Base-by-base conservation (phyloP, 2,113 vertebrate genomes). In the Chlorodrepanis virens region DNA sequence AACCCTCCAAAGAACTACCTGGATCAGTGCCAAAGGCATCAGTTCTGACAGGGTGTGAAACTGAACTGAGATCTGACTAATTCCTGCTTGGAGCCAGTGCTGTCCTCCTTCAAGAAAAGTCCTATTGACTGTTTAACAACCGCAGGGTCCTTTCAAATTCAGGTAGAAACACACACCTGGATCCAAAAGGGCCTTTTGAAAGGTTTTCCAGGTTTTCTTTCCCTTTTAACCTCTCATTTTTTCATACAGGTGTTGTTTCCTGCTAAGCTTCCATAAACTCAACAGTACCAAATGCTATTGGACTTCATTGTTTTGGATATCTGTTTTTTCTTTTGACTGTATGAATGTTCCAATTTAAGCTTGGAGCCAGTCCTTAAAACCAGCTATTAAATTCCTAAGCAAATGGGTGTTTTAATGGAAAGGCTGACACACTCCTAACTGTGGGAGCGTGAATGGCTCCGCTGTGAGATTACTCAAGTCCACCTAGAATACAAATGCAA, bases 401-500 rank as follows among this genome's bases (percentile, higher is more conserved):
- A 88, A 93, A 95, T 80, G 79, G 37, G 49, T 67, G 59, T 78
- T 91, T 64, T 63, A 90, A 87, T 71, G 67, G 79, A 49, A 89
- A 91, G 76, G 72, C 40, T 71, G 90, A 95, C 81, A 74, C 45
- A 64, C 17, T 56, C 81, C 81, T 93, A 76, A 94, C 71, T 88
- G 54, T 64, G 72, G 52, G 60, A 95, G 79, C 14, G 8, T 72
- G 88, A 90, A 78, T 82, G 78, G 45, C 85, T 84, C 67, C 83
- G 92, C 88, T 69, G 54, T 27, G 80, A 85, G 76, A 94, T 90
- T 87, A 87, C 95, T 91, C 83, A 70, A 91, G 54, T 54, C 88
- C 93, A 94, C 2, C 10, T n/a, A 88, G 97, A 96, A 98, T 98
- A 97, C 78, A 95, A 96, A 97, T 97, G 96, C 80, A 94, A 83